These are phyloP conservation scores for Verasper variegatus DNA, from an alignment of 2,113 vertebrate genomes.

Conservation along the genomic window DNA sequence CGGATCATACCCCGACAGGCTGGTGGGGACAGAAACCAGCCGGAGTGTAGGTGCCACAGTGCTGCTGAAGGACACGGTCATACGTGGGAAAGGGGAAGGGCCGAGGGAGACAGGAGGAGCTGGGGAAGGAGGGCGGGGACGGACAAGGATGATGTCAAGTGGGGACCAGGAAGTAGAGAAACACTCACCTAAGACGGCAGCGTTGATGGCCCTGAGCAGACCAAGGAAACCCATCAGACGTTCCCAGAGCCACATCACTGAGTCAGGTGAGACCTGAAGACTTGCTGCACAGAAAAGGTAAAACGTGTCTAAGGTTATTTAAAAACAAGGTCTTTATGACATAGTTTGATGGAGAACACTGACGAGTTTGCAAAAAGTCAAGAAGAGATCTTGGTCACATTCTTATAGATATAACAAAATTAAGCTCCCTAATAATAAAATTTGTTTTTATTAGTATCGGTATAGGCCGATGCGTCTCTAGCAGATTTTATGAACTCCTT, in stretches of 20 bases:
- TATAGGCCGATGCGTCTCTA: background rate
- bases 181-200: slow-evolving; percentile 89
- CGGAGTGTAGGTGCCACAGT: slow-evolving; percentile 87
- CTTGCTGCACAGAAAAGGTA: background rate
- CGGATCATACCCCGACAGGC: slow-evolving; percentile 15
- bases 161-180: slow-evolving; percentile 66
- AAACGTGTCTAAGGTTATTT: too few relatives aligned
- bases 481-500: background rate
- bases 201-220: slow-evolving; percentile 92
- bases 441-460: too few relatives aligned
- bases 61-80: slow-evolving; percentile 90
- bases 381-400: background rate
- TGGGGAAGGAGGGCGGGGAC: slow-evolving; percentile 55
- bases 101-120: slow-evolving; percentile 67
- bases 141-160: slow-evolving; percentile 71
- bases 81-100: slow-evolving; percentile 83
- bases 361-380: background rate
- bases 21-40: slow-evolving; percentile 81
- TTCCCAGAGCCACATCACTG: slow-evolving; percentile 93
- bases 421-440: too few relatives aligned
- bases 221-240: slow-evolving; percentile 92
- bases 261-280: slow-evolving; percentile 84
- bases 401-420: too few relatives aligned
- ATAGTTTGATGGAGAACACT: background rate
- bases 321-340: background rate